Conservation (phyloP, 2,113 vertebrate species). For the Microtus oregoni region DNA sequence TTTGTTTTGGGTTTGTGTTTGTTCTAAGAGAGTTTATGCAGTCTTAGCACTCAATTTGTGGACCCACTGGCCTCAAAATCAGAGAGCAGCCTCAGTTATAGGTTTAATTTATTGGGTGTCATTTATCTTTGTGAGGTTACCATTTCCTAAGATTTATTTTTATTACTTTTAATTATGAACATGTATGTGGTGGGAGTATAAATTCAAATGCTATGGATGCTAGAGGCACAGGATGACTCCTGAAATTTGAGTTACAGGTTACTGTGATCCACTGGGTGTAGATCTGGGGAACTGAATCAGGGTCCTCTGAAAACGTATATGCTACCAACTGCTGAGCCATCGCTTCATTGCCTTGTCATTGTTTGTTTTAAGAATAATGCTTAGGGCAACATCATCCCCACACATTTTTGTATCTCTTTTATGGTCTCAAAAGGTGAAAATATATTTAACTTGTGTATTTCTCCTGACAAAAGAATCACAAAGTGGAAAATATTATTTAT, state of each 20-base stretch:
- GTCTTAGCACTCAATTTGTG: neutral
- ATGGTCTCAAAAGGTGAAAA: neutral
- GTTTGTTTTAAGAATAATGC: constrained; percentile 3
- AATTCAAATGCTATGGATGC: neutral
- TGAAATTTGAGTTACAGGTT: neutral
- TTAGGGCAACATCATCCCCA: neutral
- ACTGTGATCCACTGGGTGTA: neutral
- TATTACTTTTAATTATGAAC: neutral
- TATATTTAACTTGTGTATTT: neutral
- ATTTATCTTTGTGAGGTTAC: no score
- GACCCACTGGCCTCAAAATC: neutral
- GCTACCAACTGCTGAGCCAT: no score
- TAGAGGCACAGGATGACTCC: no score
- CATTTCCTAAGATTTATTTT: neutral
- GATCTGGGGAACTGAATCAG: neutral
- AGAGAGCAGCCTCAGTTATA: neutral
- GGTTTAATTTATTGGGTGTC: no score
- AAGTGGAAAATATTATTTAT: neutral
- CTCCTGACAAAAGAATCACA: neutral
- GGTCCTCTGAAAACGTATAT: neutral
- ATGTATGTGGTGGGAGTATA: no score
- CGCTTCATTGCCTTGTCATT: no score
- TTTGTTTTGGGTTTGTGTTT: neutral
- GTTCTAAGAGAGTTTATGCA: neutral
- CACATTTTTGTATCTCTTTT: neutral